Conservation (phyloP, 1,140 invertebrate species). For the Drosophila paulistorum region DNA sequence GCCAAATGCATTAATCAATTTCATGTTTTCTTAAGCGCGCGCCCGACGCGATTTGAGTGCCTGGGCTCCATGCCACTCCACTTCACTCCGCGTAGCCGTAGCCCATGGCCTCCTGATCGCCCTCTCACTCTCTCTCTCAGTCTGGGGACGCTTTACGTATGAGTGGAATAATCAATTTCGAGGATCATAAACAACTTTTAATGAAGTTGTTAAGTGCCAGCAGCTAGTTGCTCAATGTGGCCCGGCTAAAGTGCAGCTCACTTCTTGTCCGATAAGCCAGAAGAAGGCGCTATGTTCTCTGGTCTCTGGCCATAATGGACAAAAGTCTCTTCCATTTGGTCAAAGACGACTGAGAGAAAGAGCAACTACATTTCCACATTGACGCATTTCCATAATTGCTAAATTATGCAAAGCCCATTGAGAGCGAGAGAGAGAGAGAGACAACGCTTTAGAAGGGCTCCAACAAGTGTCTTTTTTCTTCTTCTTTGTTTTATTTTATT, state of each 20-base stretch:
- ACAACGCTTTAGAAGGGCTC: slow-evolving; percentile 28
- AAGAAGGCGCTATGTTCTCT: slow-evolving; percentile 35
- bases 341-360: slow-evolving; percentile 13
- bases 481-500: slow-evolving; percentile 38
- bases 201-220: slow-evolving; percentile 82
- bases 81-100: slow-evolving; percentile 7
- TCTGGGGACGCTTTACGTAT: slow-evolving; percentile 59
- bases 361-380: slow-evolving; percentile 13
- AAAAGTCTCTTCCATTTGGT: slow-evolving; percentile 30
- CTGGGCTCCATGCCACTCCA: slow-evolving; percentile 18
- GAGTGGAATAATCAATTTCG: slow-evolving; percentile 83
- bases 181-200: slow-evolving; percentile 83
- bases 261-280: slow-evolving; percentile 48
- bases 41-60: slow-evolving; percentile 73
- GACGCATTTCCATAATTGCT: slow-evolving; percentile 79
- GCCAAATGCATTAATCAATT: slow-evolving; percentile 82
- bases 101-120: slow-evolving; percentile 4
- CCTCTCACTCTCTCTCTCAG: background rate
- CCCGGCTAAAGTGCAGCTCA: slow-evolving; percentile 61
- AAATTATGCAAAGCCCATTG: slow-evolving; percentile 66
- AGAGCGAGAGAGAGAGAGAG: slow-evolving; percentile 1
- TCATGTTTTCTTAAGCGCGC: slow-evolving; percentile 82
- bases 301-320: slow-evolving; percentile 56
- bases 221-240: slow-evolving; percentile 68
- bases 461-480: slow-evolving; percentile 63